These are phyloP conservation scores for Coptodon bakossiorum DNA, from an alignment of 2,113 vertebrate species.

Conservation along the genomic window DNA sequence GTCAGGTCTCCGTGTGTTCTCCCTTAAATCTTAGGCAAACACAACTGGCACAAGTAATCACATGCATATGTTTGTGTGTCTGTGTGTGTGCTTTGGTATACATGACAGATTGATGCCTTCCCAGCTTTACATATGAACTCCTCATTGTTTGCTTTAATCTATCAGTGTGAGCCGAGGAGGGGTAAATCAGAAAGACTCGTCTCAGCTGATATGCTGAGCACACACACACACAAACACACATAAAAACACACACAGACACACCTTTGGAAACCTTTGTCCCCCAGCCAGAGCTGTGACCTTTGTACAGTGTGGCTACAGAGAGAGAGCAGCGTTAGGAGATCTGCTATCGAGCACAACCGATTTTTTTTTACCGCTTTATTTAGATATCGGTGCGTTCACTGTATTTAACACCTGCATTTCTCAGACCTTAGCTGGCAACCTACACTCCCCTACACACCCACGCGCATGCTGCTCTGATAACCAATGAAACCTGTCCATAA, in stretches of 20 bases:
- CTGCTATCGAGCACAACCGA: not conserved
- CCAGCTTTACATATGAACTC: conserved; percentile 28
- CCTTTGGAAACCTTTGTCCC: conserved; percentile 22
- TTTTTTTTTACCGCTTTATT: not conserved
- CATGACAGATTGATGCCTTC: conserved; percentile 28
- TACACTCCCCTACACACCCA: not conserved
- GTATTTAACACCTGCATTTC: not conserved
- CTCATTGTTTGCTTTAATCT: conserved; percentile 48
- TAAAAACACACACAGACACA: conserved; percentile 26
- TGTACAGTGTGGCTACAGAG: not conserved
- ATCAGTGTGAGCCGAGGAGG: conserved; percentile 33
- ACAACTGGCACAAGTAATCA: not conserved
- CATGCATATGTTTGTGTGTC: not conserved
- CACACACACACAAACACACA: conserved; percentile 34
- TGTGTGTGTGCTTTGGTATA: not conserved
- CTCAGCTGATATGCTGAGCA: conserved; percentile 30
- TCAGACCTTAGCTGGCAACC: not conserved
- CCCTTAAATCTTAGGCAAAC: conserved; percentile 12
- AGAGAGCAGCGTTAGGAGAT: not conserved
- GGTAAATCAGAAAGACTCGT: conserved; percentile 43
- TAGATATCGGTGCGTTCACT: not conserved
- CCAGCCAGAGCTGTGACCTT: conserved; percentile 12
- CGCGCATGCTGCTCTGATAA: not conserved
- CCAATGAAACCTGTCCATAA: not conserved
- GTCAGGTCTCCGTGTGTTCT: not conserved